Conservation (phyloP, 2,113 vertebrate genomes). For the Percina caprodes region DNA sequence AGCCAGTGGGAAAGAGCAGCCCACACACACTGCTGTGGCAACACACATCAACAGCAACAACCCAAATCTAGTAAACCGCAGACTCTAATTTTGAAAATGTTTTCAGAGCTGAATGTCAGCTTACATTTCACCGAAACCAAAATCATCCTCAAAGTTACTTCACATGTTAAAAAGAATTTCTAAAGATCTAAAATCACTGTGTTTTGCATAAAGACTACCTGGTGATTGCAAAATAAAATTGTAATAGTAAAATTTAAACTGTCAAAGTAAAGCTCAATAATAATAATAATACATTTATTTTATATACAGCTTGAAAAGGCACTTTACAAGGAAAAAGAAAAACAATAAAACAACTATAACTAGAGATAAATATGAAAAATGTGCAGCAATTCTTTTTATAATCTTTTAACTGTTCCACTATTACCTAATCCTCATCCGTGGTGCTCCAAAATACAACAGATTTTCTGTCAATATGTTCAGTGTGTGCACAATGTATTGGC, state of each 20-base stretch:
- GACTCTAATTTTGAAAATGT: background rate
- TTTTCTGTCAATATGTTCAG: conserved; percentile 11
- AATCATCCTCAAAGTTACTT: background rate
- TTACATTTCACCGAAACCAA: background rate
- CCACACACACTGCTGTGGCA: background rate
- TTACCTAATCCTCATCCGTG: conserved; percentile 10
- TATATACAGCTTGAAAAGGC: no score
- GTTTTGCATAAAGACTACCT: background rate
- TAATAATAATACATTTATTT: no score
- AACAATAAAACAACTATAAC: no score
- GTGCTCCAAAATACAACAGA: conserved; percentile 47
- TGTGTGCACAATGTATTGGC: background rate
- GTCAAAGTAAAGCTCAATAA: background rate
- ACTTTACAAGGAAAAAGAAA: no score
- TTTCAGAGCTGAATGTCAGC: background rate
- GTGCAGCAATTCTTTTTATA: background rate
- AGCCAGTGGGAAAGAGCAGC: conserved; percentile 43
- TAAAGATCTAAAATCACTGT: background rate
- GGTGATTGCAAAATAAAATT: background rate
- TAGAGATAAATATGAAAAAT: no score
- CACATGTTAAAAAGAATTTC: background rate
- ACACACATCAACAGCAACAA: conserved; percentile 71
- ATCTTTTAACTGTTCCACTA: background rate
- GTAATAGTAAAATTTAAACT: background rate
- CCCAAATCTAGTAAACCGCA: conserved; percentile 70